Evolutionary conservation across 92 coral and sea anemone genomes (phyloP).

Genomic region (Parazoanthus atlanticus): DNA sequence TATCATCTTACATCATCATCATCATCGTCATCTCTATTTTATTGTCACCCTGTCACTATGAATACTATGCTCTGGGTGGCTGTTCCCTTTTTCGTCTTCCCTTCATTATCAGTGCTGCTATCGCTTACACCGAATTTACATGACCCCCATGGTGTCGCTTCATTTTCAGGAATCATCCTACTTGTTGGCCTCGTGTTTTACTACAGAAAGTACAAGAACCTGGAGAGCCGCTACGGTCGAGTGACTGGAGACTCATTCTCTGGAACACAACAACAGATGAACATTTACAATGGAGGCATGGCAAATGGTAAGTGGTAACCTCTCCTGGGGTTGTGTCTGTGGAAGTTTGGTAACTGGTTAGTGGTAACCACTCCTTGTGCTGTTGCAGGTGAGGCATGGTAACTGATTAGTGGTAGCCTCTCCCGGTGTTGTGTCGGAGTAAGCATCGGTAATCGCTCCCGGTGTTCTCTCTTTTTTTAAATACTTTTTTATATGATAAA

Average conservation of each 20-base stretch:
- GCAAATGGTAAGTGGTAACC: constrained; percentile 8
- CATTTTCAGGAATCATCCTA: constrained; percentile 12
- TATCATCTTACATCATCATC: not conserved
- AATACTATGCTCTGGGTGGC: not conserved
- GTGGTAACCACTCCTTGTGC: not conserved
- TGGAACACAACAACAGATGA: constrained; percentile 10
- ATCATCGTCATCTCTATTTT: not conserved
- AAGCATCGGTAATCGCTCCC: too few relatives aligned
- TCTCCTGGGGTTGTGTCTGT: not conserved
- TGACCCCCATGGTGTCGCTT: not conserved
- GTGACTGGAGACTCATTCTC: constrained; percentile 21
- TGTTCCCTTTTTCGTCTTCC: not conserved
- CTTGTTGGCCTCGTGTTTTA: constrained; percentile 35
- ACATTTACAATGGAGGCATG: constrained; percentile 31
- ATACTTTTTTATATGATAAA: too few relatives aligned
- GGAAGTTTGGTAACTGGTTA: not conserved
- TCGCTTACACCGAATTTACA: not conserved
- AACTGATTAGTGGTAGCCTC: not conserved
- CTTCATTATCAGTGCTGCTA: not conserved
- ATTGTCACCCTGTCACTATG: too few relatives aligned
- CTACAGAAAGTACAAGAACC: constrained; percentile 46
- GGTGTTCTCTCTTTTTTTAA: too few relatives aligned
- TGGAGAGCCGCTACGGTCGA: constrained; percentile 27
- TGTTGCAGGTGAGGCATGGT: not conserved
- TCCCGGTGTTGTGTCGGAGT: not conserved